A percentile compares a stretch with the other conserved stretches of the same genome.
These are phyloP conservation scores for Heliothis peltigera DNA, from an alignment of 2,888 invertebrate genomes.

Conservation along the genomic window DNA sequence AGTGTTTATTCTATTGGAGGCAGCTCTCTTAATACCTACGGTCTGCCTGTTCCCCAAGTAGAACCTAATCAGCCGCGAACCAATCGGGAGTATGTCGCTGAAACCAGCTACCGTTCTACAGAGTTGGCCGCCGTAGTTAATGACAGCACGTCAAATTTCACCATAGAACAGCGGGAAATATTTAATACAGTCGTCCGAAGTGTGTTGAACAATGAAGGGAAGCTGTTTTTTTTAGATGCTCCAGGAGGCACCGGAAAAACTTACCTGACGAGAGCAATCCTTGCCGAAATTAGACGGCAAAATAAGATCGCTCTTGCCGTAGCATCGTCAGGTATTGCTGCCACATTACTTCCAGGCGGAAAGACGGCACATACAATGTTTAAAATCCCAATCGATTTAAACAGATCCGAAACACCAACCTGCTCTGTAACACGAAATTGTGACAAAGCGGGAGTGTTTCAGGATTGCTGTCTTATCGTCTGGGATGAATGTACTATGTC, in stretches of 20 bases:
- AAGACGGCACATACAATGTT: constrained; percentile 16
- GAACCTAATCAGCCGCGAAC: too few species aligned
- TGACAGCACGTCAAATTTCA: neutral
- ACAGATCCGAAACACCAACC: neutral
- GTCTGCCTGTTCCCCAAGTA: neutral
- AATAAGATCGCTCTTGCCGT: constrained; percentile 1
- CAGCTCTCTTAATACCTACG: neutral
- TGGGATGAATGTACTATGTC: neutral
- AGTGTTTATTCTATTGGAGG: neutral
- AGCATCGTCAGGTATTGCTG: neutral
- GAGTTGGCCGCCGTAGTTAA: neutral
- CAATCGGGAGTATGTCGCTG: neutral
- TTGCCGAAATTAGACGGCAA: neutral
- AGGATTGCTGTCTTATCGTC: neutral
- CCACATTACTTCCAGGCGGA: constrained; percentile 18
- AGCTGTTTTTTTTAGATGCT: neutral
- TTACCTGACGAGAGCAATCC: neutral
- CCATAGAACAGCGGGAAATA: neutral
- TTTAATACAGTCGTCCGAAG: neutral
- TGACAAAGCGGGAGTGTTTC: neutral
- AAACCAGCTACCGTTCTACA: neutral
- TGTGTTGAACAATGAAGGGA: neutral
- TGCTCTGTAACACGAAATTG: neutral
- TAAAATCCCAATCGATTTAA: neutral
- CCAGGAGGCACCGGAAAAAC: neutral